Evolutionary conservation across 64 coral and sea anemone genomes (phyloP).

Genomic region (Stylophora pistillata): DNA sequence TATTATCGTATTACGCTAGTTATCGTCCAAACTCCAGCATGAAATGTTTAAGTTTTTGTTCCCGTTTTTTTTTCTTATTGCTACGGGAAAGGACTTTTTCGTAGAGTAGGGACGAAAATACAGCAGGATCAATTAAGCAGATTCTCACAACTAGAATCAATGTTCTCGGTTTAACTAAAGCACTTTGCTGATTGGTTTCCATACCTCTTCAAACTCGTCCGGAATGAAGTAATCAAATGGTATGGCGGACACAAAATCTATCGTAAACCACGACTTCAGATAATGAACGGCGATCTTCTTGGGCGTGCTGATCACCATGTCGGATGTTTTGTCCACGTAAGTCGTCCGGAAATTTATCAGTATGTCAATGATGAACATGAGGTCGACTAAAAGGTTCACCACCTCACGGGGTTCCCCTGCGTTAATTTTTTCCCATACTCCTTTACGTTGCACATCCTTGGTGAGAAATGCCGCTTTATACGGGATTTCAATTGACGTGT

Average conservation of each 20-base stretch:
- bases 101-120: no score
- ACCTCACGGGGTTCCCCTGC: slow-evolving; percentile 14
- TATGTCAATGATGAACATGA: slow-evolving; percentile 93
- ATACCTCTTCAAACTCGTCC: slow-evolving; percentile 31
- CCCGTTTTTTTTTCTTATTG: no score
- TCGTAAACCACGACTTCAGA: slow-evolving; percentile 91
- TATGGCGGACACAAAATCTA: slow-evolving; percentile 88
- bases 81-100: no score
- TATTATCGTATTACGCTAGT: no score
- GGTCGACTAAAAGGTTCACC: slow-evolving; percentile 76
- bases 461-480: slow-evolving; percentile 71
- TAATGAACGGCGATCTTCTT: slow-evolving; percentile 89
- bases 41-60: no score
- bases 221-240: slow-evolving; percentile 87
- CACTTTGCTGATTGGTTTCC: background rate
- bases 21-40: no score
- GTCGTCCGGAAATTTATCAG: slow-evolving; percentile 96
- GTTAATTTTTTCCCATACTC: background rate
- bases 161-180: background rate
- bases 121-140: no score
- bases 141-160: background rate
- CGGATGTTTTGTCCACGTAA: slow-evolving; percentile 52
- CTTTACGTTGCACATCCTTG: background rate
- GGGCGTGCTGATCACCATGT: slow-evolving; percentile 57
- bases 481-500: slow-evolving; percentile 82